Evolutionary conservation across 2,797 vertebrate genomes (phyloP).

Genomic region (Synaphobranchus kaupii): DNA sequence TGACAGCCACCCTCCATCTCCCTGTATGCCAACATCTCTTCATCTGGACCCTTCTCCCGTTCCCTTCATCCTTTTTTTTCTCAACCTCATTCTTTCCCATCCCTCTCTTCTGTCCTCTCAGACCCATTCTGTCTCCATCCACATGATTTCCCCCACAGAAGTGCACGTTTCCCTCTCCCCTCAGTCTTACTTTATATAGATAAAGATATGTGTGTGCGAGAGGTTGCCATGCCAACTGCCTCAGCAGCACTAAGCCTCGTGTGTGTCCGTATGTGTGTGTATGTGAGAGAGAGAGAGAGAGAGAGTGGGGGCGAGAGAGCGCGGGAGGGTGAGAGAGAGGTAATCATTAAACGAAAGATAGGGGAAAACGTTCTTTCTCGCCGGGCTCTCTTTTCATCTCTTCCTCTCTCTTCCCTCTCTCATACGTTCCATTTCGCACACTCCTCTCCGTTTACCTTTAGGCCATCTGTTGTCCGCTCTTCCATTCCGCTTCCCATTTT

Average conservation of each 20-base stretch:
- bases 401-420: slow-evolving; percentile 13
- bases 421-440: slow-evolving; percentile 3
- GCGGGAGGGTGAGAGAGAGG: slow-evolving; percentile 40
- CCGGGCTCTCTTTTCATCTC: slow-evolving; percentile 31
- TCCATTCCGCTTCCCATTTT: background rate
- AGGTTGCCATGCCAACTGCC: slow-evolving; percentile 73
- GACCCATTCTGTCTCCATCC: background rate
- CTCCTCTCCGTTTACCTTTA: background rate
- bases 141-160: background rate
- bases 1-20: background rate
- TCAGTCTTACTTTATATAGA: slow-evolving; percentile 36
- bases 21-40: slow-evolving; percentile 24
- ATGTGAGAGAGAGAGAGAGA: slow-evolving; percentile 40
- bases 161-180: slow-evolving; percentile 16
- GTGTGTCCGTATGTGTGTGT: slow-evolving; percentile 47
- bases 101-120: background rate
- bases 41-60: slow-evolving; percentile 1
- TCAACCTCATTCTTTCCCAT: background rate
- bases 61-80: background rate
- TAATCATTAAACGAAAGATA: slow-evolving; percentile 57
- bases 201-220: slow-evolving; percentile 66
- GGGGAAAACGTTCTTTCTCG: slow-evolving; percentile 39
- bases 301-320: slow-evolving; percentile 34
- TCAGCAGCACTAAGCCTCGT: slow-evolving; percentile 54
- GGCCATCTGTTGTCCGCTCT: too few species aligned